A percentile compares a stretch with the other conserved stretches of the same genome.
These are phyloP conservation scores for Echinarachnius parma DNA, from an alignment of 53 echinoderm and acorn worm genomes.

Conservation along the genomic window DNA sequence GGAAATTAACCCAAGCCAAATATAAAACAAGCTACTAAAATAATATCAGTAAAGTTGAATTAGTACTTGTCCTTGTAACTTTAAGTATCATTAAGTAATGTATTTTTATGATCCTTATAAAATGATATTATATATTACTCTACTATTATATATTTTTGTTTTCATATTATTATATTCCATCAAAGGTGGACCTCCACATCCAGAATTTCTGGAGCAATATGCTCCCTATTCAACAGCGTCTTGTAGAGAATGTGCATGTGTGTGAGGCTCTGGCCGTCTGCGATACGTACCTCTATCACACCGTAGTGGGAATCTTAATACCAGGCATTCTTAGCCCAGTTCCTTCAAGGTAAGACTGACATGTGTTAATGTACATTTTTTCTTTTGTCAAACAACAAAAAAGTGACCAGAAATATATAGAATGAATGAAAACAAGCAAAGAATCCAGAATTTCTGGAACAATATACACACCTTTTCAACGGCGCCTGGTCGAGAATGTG, in stretches of 20 bases:
- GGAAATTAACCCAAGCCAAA: too few species aligned
- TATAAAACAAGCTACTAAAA: too few species aligned
- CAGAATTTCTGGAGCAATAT: slow-evolving; percentile 23
- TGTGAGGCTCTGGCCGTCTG: slow-evolving; percentile 64
- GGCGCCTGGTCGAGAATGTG: not conserved
- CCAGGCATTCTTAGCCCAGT: slow-evolving; percentile 66
- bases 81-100: too few species aligned
- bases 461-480: not conserved
- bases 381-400: too few species aligned
- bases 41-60: too few species aligned
- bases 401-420: too few species aligned
- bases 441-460: slow-evolving; percentile 19
- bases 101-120: too few species aligned
- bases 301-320: slow-evolving; percentile 61
- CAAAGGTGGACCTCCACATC: slow-evolving; percentile 12
- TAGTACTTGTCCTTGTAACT: too few species aligned
- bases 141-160: not conserved
- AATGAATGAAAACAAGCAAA: too few species aligned
- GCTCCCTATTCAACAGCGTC: not conserved
- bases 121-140: too few species aligned
- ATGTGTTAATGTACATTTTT: not conserved
- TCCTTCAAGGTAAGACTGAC: slow-evolving; percentile 53
- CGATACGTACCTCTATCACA: slow-evolving; percentile 82
- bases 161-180: not conserved
- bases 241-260: not conserved